Base-by-base conservation (phyloP, 2,113 vertebrate species). In the Trematocara unimaculatum region DNA sequence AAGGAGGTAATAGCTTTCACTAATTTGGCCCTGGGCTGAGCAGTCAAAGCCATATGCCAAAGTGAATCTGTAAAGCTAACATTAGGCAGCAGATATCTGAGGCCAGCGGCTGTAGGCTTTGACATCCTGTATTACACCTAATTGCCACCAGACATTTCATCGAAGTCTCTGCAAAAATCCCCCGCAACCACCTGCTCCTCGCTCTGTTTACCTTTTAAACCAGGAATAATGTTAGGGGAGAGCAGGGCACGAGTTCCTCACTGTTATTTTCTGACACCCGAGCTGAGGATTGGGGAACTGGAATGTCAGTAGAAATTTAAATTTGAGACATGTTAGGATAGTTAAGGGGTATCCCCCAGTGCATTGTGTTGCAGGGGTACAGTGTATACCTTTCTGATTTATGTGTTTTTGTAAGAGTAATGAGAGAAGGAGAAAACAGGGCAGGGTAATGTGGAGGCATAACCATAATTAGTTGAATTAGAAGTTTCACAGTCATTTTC, bases 91-190 rank as follows among this genome's bases (percentile, higher is more conserved):
- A 92, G 94, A 94, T 96, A 95, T 95, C 92, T 95, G 91, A 95
- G 92, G 92, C 92, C 92, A 86, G 93, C 67, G 90, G 89, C 94
- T 92, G 92, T 15, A 31, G 91, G 92, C 94, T 96, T 95, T 96
- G 96, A 96, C 96, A 95, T 95, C 94, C 95, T 92, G 91, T 94
- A 95, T 96, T 96, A 96, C 93, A 95, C 95, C 93, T 96, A 96
- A 96, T 96, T 96, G 94, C 96, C 95, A 94, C 94, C 96, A 96
- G 96, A 96, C 92, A 93, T 93, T 91, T 88, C 92, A 92, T 90
- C 90, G 45, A 84, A 94, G 92, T 85, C 88, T 89, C 74, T n/a
- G 80, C 72, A 74, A 90, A 92, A 91, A 90, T 84, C 88, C 94
- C 88, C 92, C 84, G 20, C 91, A 93, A 90, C 94, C 95, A 96